Evolutionary conservation across 2,888 invertebrate genomes (phyloP), one percentile per base, ranked within the genome.

Genomic region (Calameuta pallipes): DNA sequence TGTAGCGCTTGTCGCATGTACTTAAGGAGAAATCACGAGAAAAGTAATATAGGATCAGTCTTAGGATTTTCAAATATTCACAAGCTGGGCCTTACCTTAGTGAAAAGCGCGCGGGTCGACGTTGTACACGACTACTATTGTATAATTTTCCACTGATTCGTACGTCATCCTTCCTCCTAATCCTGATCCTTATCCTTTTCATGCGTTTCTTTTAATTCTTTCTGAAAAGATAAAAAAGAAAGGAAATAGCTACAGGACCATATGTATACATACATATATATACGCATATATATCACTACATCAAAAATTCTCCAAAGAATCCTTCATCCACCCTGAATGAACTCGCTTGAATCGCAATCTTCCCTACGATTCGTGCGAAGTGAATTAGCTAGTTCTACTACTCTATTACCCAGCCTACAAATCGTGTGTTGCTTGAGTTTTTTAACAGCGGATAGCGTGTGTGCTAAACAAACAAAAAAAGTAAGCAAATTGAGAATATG

Each of bases 251-350:
- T 56, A 56, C 56, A 56, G 56, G 56, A 56, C 56, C 56, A 56
- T 56, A 56, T 23, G 23, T 23, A 41, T 41, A 41, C 15, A 23
- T 15, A 23, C 41, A 56, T 2, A 56, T 41, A 41, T 23, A 56
- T 56, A 56, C 56, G 15, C 56, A 23, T 56, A 56, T 56, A 56
- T 56, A 56, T 56, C 2, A 56, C 23, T 56, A 56, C 23, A 56
- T 56, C 23, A 83, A 82, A 89, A 89, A 88, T 88, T 90, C 89
- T 89, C 89, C 89, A 90, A 90, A 90, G 87, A 90, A 82, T 87
- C 82, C 82, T 56, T 82, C 83, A 82, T 85, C 83, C 82, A 82
- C 85, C 83, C 84, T 74, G 74, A 79, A 75, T 79, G 74, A 80
- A 79, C 74, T 70, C 76, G 15, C 71, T 71, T 9, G 56, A 23